Evolutionary conservation across 2,113 vertebrate genomes (phyloP).

Genomic region (Ailurus styani): DNA sequence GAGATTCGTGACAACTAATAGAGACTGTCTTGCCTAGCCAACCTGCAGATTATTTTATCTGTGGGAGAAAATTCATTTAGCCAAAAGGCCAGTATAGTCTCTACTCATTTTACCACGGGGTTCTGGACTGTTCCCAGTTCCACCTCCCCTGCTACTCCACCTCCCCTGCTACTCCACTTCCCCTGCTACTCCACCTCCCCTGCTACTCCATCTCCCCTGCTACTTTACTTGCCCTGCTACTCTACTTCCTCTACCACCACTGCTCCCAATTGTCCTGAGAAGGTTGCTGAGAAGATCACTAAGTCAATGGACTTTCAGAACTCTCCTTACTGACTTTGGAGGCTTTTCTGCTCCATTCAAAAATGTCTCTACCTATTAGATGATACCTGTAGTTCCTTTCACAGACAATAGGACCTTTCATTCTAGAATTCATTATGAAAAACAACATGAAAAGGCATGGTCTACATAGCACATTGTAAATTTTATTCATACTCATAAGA

Average conservation of each 20-base stretch:
- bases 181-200: not conserved
- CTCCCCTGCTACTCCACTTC: too few species aligned
- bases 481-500: not conserved
- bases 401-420: not conserved
- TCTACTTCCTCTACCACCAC: not conserved
- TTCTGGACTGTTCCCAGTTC: not conserved
- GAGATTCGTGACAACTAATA: not conserved
- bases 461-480: not conserved
- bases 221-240: too few species aligned
- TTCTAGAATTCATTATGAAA: not conserved
- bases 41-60: not conserved
- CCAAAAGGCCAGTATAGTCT: not conserved
- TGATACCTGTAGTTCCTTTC: not conserved
- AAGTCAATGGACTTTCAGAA: not conserved
- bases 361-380: not conserved
- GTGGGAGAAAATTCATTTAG: not conserved
- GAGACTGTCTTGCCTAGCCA: not conserved
- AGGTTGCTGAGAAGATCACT: not conserved
- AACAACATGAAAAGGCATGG: not conserved
- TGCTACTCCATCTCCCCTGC: too few species aligned
- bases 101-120: not conserved
- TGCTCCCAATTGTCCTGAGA: not conserved
- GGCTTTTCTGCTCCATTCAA: not conserved
- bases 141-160: not conserved
- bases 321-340: not conserved